phyloP scores from a whole-genome alignment of 2,797 vertebrate species.

The Pagetopsis macropterus region DNA sequence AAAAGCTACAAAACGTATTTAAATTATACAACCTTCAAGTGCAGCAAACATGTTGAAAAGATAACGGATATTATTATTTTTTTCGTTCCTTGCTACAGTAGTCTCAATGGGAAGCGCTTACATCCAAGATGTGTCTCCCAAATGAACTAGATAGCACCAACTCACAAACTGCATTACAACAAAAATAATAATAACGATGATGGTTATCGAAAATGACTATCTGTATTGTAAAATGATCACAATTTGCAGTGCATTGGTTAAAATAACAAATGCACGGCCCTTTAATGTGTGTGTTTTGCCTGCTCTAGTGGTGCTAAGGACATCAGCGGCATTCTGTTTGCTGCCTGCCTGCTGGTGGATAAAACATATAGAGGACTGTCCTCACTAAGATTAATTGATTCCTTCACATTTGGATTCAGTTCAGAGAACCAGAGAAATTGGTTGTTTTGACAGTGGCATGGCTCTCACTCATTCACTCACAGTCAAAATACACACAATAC shows the following conservation, averaged over 20 bases:
- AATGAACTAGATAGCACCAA: slow-evolving; percentile 8
- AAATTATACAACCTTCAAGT: neutral
- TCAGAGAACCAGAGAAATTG: slow-evolving; percentile 74
- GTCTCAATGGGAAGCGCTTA: slow-evolving; percentile 4
- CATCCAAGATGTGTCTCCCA: slow-evolving; percentile 6
- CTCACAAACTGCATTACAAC: slow-evolving; percentile 6
- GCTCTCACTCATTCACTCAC: slow-evolving; percentile 32
- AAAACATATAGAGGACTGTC: slow-evolving; percentile 65
- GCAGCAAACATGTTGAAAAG: neutral
- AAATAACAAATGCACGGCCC: slow-evolving; percentile 14
- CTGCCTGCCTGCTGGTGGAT: slow-evolving; percentile 56
- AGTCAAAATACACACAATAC: slow-evolving; percentile 40
- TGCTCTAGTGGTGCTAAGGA: slow-evolving; percentile 32
- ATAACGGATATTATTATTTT: neutral
- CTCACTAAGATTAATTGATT: slow-evolving; percentile 76
- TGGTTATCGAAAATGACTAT: slow-evolving; percentile 14
- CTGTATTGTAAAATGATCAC: slow-evolving; percentile 26
- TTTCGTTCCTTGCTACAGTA: neutral
- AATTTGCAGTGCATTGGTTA: slow-evolving; percentile 8
- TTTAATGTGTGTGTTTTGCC: slow-evolving; percentile 23
- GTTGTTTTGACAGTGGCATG: slow-evolving; percentile 71
- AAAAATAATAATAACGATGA: neutral
- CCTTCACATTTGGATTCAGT: slow-evolving; percentile 74
- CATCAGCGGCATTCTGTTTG: slow-evolving; percentile 39
- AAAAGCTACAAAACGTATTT: neutral